These are phyloP conservation scores for Drosophila prosaltans DNA, from an alignment of 1,140 invertebrate species.

Conservation along the genomic window DNA sequence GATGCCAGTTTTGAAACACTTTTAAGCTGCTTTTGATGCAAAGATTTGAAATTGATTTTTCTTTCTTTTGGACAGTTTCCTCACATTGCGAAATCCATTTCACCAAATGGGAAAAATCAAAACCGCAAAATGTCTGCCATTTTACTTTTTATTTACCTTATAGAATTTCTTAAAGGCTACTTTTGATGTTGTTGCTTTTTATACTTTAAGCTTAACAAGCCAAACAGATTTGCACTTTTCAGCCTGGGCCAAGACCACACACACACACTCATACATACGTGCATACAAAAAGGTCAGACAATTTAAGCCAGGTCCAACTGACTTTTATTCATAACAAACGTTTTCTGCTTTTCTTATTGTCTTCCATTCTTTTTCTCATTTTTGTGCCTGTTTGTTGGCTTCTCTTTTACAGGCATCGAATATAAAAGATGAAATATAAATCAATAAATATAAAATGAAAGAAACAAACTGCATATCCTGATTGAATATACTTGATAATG, in stretches of 20 bases:
- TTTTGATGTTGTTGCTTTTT: conserved; percentile 18
- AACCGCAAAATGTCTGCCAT: neutral
- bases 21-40: neutral
- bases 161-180: conserved; percentile 7
- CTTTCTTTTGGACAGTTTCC: neutral
- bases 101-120: neutral
- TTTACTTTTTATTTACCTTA: conserved; percentile 3
- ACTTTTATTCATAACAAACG: conserved; percentile 47
- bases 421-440: conserved; percentile 36
- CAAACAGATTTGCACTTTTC: conserved; percentile 31
- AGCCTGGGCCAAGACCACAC: conserved; percentile 43
- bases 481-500: conserved; percentile 42
- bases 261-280: conserved; percentile 18
- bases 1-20: too few relatives aligned
- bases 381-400: conserved; percentile 2
- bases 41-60: neutral
- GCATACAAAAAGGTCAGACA: conserved; percentile 40
- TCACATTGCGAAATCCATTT: neutral
- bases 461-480: conserved; percentile 65
- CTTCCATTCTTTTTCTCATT: conserved; percentile 14
- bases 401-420: conserved; percentile 46
- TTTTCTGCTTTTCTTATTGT: conserved; percentile 26
- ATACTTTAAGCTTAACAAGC: conserved; percentile 33
- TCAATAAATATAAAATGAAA: conserved; percentile 35
- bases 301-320: conserved; percentile 39